These are phyloP conservation scores for Aphidius gifuensis DNA, from an alignment of 1,140 invertebrate genomes.

Conservation along the genomic window DNA sequence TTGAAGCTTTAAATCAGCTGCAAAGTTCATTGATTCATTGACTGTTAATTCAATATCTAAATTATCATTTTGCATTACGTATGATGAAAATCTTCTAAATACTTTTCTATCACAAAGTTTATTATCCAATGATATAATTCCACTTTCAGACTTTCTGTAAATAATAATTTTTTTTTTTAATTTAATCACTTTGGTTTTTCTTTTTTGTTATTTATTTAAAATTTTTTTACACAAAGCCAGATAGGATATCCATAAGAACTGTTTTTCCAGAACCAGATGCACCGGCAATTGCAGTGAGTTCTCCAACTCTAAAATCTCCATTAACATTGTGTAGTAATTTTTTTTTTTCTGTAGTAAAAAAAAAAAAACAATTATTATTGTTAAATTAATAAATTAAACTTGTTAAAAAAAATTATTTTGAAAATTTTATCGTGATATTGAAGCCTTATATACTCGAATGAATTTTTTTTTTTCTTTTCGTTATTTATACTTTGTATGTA, in stretches of 20 bases:
- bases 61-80: slow-evolving; percentile 88
- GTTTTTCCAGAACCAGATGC: slow-evolving; percentile 87
- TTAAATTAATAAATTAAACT: too few relatives aligned
- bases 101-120: slow-evolving; percentile 66
- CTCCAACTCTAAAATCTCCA: slow-evolving; percentile 63
- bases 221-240: slow-evolving; percentile 66
- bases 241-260: slow-evolving; percentile 72
- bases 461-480: too few relatives aligned
- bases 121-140: slow-evolving; percentile 65
- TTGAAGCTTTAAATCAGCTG: slow-evolving; percentile 83
- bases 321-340: slow-evolving; percentile 62
- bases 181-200: not conserved
- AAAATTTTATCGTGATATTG: too few relatives aligned
- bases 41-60: slow-evolving; percentile 81
- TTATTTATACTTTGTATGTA: too few relatives aligned
- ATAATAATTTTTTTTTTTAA: slow-evolving; percentile 5
- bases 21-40: slow-evolving; percentile 79
- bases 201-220: not conserved
- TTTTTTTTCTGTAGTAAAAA: slow-evolving; percentile 52
- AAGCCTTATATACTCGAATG: too few relatives aligned
- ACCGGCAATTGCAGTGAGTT: slow-evolving; percentile 80
- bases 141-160: slow-evolving; percentile 56
- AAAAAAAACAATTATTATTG: not conserved
- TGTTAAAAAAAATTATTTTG: too few relatives aligned
- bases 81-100: slow-evolving; percentile 82